A percentile compares a stretch with the other conserved stretches of the same genome.
Evolutionary conservation across 2,113 vertebrate genomes (phyloP).

Genomic region (Oriolus oriolus): DNA sequence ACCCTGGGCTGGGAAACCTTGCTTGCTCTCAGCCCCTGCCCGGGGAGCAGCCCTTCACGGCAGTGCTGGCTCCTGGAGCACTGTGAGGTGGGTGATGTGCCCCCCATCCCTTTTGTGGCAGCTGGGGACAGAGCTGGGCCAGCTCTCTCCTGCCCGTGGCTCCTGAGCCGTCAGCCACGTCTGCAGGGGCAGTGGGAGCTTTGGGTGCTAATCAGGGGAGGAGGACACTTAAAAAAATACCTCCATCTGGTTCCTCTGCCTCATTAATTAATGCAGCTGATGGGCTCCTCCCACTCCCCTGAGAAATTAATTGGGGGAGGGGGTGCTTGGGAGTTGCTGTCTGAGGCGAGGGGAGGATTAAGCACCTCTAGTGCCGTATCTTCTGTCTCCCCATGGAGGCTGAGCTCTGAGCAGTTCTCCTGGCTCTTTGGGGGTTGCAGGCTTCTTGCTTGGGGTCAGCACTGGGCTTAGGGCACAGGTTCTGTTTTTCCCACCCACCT

Average conservation of each 20-base stretch:
- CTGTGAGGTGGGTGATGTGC: background rate
- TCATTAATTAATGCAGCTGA: slow-evolving; percentile 22
- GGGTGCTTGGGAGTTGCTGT: background rate
- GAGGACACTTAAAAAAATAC: background rate
- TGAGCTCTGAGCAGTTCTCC: background rate
- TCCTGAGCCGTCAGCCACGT: background rate
- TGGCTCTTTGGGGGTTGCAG: background rate
- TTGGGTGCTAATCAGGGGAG: background rate
- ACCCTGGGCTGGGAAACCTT: background rate
- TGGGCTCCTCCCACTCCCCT: background rate
- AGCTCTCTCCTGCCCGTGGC: background rate
- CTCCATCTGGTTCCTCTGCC: background rate
- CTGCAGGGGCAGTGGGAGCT: background rate
- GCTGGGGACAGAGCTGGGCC: background rate
- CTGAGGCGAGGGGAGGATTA: background rate
- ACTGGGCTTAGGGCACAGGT: background rate
- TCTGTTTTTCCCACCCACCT: background rate
- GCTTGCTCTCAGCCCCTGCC: background rate
- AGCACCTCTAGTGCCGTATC: fast-evolving
- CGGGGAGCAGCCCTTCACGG: background rate
- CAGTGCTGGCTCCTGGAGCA: background rate
- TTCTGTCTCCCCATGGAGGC: background rate
- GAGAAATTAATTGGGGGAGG: background rate
- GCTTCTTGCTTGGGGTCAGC: background rate
- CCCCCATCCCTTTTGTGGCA: background rate